phyloP scores from a whole-genome alignment of 2,888 invertebrate species.

The Drosophila neotestacea region DNA sequence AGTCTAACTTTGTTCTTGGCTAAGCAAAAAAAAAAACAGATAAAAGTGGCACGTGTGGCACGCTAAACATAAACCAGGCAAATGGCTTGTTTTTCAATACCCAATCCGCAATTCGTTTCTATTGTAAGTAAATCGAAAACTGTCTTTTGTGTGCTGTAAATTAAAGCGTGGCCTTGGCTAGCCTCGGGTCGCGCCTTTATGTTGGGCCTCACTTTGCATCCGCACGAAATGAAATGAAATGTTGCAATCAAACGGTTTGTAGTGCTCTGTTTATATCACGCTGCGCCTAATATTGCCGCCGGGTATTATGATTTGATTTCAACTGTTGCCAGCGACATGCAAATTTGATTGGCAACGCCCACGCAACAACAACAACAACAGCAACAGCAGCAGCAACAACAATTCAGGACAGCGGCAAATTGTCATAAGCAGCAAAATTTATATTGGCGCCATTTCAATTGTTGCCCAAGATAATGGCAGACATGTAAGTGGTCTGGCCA shows the following conservation, averaged over 20 bases:
- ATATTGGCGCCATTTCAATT: slow-evolving; percentile 73
- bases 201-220: slow-evolving; percentile 63
- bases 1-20: slow-evolving; percentile 36
- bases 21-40: neutral
- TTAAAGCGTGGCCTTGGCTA: slow-evolving; percentile 63
- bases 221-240: slow-evolving; percentile 65
- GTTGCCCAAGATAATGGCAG: slow-evolving; percentile 50
- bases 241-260: slow-evolving; percentile 48
- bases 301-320: slow-evolving; percentile 70
- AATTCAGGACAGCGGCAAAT: slow-evolving; percentile 31
- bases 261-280: slow-evolving; percentile 54
- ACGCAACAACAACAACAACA: slow-evolving; percentile 43
- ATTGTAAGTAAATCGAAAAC: slow-evolving; percentile 34
- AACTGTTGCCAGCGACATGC: slow-evolving; percentile 61
- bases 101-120: slow-evolving; percentile 17
- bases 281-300: slow-evolving; percentile 45
- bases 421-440: slow-evolving; percentile 66
- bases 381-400: slow-evolving; percentile 15
- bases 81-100: slow-evolving; percentile 20
- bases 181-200: slow-evolving; percentile 60
- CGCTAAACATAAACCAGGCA: slow-evolving; percentile 19
- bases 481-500: slow-evolving; percentile 58
- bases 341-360: slow-evolving; percentile 75
- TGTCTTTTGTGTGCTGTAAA: slow-evolving; percentile 67
- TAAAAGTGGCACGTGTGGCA: slow-evolving; percentile 68